Evolutionary conservation across 2,797 vertebrate species (phyloP).

Genomic region (Prunella strophiata): DNA sequence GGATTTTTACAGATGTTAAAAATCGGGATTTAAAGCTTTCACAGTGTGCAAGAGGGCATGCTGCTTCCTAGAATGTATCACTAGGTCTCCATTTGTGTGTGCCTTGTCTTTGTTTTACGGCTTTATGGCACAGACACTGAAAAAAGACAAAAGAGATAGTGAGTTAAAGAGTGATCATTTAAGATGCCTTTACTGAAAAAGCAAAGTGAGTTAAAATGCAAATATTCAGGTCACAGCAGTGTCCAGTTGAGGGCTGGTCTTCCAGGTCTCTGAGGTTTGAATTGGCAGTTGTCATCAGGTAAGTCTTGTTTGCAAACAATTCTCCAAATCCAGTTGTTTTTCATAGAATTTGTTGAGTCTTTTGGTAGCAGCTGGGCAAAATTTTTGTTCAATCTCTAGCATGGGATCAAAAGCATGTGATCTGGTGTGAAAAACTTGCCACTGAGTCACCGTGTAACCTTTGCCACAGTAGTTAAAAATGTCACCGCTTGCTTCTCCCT

Average conservation of each 20-base stretch:
- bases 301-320: not conserved
- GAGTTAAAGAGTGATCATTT: not conserved
- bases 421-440: not conserved
- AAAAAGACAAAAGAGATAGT: accelerated
- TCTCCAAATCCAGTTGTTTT: not conserved
- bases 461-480: not conserved
- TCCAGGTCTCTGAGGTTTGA: not conserved
- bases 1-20: not conserved
- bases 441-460: not conserved
- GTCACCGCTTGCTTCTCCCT: no score
- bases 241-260: not conserved
- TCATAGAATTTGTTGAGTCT: not conserved
- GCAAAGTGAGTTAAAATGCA: not conserved
- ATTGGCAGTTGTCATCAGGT: not conserved
- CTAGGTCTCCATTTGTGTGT: no score
- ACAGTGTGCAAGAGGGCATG: not conserved
- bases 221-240: not conserved
- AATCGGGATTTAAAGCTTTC: not conserved
- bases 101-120: not conserved
- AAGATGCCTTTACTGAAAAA: not conserved
- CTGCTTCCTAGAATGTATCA: accelerated
- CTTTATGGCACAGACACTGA: not conserved
- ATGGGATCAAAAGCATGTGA: not conserved
- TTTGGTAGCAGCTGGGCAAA: not conserved
- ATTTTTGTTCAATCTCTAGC: not conserved